Base-by-base conservation (phyloP, 2,113 vertebrate species). In the Hepsetus odoe region DNA sequence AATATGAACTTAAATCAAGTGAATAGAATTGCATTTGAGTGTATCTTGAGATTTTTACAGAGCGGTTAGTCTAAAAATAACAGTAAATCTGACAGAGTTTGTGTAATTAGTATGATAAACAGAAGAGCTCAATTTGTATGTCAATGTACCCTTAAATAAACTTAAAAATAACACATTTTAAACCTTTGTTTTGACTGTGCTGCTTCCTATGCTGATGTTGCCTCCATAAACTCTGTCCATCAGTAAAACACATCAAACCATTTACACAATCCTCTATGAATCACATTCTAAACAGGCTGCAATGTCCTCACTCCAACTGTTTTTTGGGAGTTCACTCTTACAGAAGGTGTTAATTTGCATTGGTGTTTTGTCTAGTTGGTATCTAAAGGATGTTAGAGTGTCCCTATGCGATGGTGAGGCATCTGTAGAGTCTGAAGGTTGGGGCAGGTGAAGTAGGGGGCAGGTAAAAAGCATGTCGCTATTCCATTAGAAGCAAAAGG, bases 401-500 rank as follows among this genome's bases (percentile, higher is more conserved):
- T 88, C 78, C 96, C 96, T 0, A 98, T 98, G 86, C 96, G 94
- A 88, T 98, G 96, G 85, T 98, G 96, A 90, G 97, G 97, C 82
- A 97, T 95, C 93, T 98, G 97, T 72, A 98, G 92, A 55, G 95
- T 96, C 86, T 97, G 96, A 58, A 98, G 94, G 91, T 99, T 96
- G 38, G 97, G 97, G 84, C 96, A 97, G 0, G 96, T 95, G 87
- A 95, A 97, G 49, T 95, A 96, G 0, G 97, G 97, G 77, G 97
- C 96, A 1, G 97, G 97, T 38, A 99, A 94, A 80, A 99, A 98
- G 87, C 96, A 97, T 0, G 96, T 93, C 8, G 96, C 96, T 82
- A 98, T 95, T 49, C 97, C 97, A 1, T 98, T 98, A 78, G 97
- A 98, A 85, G 97, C 96, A 0, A 99, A 99, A 1, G 97, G 97